Evolutionary conservation across 2,113 vertebrate genomes (phyloP).

Genomic region (Tragelaphus scriptus): DNA sequence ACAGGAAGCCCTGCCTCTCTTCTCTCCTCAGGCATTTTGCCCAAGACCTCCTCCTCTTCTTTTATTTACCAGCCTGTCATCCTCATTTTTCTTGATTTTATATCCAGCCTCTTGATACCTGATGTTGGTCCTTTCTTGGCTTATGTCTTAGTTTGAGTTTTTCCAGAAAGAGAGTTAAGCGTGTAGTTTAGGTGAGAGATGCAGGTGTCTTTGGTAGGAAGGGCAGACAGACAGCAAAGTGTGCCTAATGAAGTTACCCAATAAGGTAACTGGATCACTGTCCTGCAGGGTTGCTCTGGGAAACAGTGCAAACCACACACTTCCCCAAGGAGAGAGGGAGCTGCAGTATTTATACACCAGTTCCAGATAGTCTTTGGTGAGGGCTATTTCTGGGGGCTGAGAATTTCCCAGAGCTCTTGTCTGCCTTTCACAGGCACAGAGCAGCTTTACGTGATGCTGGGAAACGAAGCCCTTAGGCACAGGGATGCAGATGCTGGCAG

Average conservation of each 20-base stretch:
- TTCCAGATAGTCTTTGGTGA: not conserved
- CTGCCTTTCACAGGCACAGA: not conserved
- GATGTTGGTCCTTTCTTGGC: not conserved
- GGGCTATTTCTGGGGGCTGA: not conserved
- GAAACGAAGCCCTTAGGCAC: rapidly evolving
- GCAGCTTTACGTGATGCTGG: not conserved
- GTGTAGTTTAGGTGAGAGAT: not conserved
- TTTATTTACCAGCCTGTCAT: not conserved
- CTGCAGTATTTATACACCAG: not conserved
- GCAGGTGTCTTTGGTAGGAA: not conserved
- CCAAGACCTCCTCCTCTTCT: not conserved
- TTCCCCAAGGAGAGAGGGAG: not conserved
- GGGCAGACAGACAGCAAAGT: not conserved
- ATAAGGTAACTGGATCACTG: not conserved
- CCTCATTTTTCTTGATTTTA: not conserved
- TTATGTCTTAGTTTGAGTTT: not conserved
- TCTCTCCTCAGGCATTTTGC: not conserved
- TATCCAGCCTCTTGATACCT: not conserved
- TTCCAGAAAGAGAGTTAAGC: not conserved
- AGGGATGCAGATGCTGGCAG: not conserved
- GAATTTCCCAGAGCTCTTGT: not conserved
- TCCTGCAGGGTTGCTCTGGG: not conserved
- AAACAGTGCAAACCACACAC: not conserved
- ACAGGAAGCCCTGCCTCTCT: not conserved
- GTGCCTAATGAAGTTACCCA: not conserved